These are phyloP conservation scores for Polypedilum pembai DNA, from an alignment of 1,140 invertebrate genomes.

Conservation along the genomic window DNA sequence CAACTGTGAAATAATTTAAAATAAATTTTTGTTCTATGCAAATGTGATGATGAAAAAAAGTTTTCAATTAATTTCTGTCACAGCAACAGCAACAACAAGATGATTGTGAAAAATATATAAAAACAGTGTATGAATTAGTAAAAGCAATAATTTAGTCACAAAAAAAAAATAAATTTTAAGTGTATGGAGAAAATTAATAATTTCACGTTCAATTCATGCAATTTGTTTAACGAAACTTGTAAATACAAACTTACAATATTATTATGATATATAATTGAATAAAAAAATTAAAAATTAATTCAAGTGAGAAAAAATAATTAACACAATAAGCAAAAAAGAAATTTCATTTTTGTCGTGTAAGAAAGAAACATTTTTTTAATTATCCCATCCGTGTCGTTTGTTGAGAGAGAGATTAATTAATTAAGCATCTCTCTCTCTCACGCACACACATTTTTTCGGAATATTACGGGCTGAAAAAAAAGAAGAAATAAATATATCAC, in stretches of 20 bases:
- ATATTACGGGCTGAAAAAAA: not conserved
- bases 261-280: not conserved
- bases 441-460: too few relatives aligned
- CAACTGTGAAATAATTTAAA: not conserved
- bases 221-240: not conserved
- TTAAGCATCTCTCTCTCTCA: not conserved
- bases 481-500: slow-evolving; percentile 42
- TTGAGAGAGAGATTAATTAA: slow-evolving; percentile 7
- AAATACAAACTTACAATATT: too few relatives aligned
- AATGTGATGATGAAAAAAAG: not conserved
- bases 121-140: not conserved
- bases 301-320: not conserved
- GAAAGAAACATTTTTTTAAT: not conserved
- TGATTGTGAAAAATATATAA: not conserved
- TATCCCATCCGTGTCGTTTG: not conserved
- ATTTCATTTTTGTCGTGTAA: not conserved
- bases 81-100: not conserved
- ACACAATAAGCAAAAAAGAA: not conserved
- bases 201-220: not conserved
- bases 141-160: slow-evolving; percentile 1
- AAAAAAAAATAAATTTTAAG: not conserved
- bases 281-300: not conserved
- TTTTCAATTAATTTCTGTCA: not conserved
- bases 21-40: too few relatives aligned
- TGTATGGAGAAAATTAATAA: not conserved